A percentile compares a stretch with the other conserved stretches of the same genome.
phyloP scores from a whole-genome alignment of 2,113 vertebrate genomes.

The Percina caprodes region DNA sequence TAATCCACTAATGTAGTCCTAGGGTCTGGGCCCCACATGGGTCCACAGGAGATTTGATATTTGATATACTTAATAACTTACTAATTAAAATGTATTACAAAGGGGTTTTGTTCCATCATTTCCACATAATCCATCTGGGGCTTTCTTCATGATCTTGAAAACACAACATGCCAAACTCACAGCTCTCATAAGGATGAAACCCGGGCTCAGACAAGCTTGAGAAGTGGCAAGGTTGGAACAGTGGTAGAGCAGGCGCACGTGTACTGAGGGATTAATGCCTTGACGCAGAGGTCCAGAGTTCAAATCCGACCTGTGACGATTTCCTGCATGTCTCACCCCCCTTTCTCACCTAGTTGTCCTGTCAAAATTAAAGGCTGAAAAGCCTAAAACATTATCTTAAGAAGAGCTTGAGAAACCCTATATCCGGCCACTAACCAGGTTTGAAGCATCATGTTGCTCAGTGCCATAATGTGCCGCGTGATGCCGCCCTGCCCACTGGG shows the following conservation, averaged over 20 bases:
- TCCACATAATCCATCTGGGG: neutral
- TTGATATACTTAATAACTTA: neutral
- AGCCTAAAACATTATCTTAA: neutral
- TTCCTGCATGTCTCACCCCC: no score
- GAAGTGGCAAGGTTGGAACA: no score
- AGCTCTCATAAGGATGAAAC: neutral
- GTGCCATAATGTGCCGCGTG: neutral
- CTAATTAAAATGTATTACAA: neutral
- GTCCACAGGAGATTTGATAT: neutral
- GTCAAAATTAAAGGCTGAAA: no score
- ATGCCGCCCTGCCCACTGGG: slow-evolving; percentile 7
- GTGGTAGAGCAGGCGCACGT: no score
- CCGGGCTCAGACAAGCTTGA: neutral
- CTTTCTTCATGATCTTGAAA: neutral
- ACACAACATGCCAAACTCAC: neutral
- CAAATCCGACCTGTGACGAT: no score
- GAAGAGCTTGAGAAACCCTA: neutral
- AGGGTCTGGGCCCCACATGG: neutral
- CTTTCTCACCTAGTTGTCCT: no score
- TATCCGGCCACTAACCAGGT: neutral
- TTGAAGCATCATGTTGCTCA: neutral
- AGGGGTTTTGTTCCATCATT: neutral
- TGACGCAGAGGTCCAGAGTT: no score
- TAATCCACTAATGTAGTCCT: neutral
- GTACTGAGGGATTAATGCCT: no score